These are phyloP conservation scores for Ellobium chinense DNA, from an alignment of 2,888 invertebrate genomes.

Conservation along the genomic window DNA sequence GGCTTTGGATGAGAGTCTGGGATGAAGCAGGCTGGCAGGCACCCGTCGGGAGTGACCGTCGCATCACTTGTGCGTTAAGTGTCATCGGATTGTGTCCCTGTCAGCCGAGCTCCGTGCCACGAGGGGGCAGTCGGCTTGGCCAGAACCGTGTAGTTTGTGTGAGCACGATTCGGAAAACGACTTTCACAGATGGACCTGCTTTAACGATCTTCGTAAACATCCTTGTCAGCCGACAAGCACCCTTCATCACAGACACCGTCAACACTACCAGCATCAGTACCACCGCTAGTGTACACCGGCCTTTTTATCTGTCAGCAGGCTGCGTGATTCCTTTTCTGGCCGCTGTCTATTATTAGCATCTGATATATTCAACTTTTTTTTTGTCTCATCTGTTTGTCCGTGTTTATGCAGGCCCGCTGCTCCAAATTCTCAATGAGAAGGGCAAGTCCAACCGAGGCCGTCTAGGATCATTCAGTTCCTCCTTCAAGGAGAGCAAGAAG, in stretches of 20 bases:
- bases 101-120: constrained; percentile 7
- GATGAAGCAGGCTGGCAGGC: neutral
- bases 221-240: neutral
- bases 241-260: neutral
- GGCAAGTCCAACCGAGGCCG: constrained; percentile 82
- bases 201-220: neutral
- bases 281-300: too few relatives aligned
- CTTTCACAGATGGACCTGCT: neutral
- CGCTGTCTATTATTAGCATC: neutral
- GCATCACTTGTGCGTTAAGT: constrained; percentile 1
- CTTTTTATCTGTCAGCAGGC: neutral
- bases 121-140: neutral
- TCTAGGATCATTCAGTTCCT: constrained; percentile 80
- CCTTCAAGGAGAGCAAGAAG: constrained; percentile 82
- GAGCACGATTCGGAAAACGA: neutral
- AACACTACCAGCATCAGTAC: neutral
- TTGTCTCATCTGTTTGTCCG: neutral
- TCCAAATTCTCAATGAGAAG: constrained; percentile 86
- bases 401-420: constrained; percentile 84
- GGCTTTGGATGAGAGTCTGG: neutral
- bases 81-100: constrained; percentile 23
- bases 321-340: neutral
- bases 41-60: constrained; percentile 25
- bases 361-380: neutral
- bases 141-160: constrained; percentile 7